A percentile compares a stretch with the other conserved stretches of the same genome.
These are phyloP conservation scores for Papilio elwesi DNA, from an alignment of 2,888 invertebrate genomes.

Conservation along the genomic window DNA sequence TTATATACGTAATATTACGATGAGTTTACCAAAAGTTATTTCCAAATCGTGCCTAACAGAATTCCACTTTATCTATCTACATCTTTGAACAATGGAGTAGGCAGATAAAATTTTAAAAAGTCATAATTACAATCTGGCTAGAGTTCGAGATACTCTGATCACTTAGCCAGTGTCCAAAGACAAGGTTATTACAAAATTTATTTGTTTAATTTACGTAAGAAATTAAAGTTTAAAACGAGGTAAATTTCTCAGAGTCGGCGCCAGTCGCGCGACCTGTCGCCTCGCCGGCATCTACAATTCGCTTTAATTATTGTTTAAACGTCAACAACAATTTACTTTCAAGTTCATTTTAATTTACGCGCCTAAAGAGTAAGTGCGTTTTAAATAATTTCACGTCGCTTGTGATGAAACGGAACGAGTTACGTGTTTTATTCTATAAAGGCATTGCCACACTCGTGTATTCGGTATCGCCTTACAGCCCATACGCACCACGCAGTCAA, in stretches of 20 bases:
- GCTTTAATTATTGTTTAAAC: slow-evolving; percentile 23
- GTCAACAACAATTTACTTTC: slow-evolving; percentile 19
- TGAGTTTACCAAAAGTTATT: too few relatives aligned
- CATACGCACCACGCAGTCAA: too few relatives aligned
- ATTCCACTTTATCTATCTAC: too few relatives aligned
- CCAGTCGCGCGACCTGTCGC: slow-evolving; percentile 14
- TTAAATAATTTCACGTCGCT: slow-evolving; percentile 3
- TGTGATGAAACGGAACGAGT: background rate
- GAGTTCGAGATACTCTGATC: background rate
- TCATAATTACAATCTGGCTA: too few relatives aligned
- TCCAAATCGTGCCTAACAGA: too few relatives aligned
- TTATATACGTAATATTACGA: too few relatives aligned
- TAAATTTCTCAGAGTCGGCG: slow-evolving; percentile 9
- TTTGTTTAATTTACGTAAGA: background rate
- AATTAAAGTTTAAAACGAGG: slow-evolving; percentile 9
- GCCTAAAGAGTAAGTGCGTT: background rate
- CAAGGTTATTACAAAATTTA: background rate
- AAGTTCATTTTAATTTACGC: slow-evolving; percentile 10
- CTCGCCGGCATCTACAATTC: background rate
- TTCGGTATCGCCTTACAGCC: background rate
- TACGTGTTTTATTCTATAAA: background rate
- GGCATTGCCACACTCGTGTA: background rate
- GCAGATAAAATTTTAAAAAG: too few relatives aligned
- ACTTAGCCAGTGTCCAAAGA: background rate
- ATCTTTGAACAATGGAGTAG: too few relatives aligned